phyloP scores from a whole-genome alignment of 2,888 invertebrate species.

The Eilema caniola region DNA sequence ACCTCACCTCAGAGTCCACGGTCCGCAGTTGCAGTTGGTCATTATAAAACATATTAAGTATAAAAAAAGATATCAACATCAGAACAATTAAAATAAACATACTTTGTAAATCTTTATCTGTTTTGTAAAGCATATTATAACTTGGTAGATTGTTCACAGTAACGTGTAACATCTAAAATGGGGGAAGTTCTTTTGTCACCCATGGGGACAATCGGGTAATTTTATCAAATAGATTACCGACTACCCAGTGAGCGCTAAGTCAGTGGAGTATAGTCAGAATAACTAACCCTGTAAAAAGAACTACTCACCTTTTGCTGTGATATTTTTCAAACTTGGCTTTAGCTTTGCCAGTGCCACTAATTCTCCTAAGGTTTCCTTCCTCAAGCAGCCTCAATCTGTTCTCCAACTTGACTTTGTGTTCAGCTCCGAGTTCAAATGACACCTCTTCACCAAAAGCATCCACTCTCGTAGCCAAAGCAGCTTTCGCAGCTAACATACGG shows the following conservation, averaged over 20 bases:
- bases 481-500: conserved; percentile 98
- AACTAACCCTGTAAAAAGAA: not conserved
- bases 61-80: no score
- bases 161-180: no score
- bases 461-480: conserved; percentile 95
- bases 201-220: no score
- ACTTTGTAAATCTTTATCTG: no score
- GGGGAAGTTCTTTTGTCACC: no score
- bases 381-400: conserved; percentile 92
- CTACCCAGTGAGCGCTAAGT: not conserved
- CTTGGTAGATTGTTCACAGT: no score
- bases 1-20: no score
- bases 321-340: conserved; percentile 98
- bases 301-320: conserved; percentile 90
- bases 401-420: conserved; percentile 96
- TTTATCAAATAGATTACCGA: no score
- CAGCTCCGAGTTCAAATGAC: conserved; percentile 93
- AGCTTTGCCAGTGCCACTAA: conserved; percentile 96
- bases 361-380: conserved; percentile 92
- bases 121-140: no score
- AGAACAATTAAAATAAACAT: no score
- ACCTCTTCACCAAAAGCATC: conserved; percentile 98
- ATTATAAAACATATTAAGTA: no score
- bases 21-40: no score
- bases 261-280: not conserved